phyloP scores from a whole-genome alignment of 53 echinoderm and acorn worm genomes.

The Pentamera pediparva region DNA sequence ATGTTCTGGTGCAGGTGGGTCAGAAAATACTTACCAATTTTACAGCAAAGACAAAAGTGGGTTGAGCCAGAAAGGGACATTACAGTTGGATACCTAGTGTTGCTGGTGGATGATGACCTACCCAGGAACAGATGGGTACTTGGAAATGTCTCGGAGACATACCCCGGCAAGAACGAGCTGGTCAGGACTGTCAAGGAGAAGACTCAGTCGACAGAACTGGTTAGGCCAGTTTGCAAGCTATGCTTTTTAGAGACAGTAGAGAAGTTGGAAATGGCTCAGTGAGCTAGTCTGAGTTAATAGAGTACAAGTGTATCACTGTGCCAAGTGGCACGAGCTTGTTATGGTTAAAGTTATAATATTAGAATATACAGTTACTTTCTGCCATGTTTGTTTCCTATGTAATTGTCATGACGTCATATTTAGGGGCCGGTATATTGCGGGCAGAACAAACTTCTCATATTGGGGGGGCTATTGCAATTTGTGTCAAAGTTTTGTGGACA shows the following conservation, averaged over 20 bases:
- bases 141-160: constrained; percentile 33
- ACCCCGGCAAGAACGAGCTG: constrained; percentile 27
- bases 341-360: too few relatives aligned
- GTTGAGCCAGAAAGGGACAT: constrained; percentile 26
- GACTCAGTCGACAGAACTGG: not conserved
- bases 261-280: too few relatives aligned
- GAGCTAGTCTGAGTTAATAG: too few relatives aligned
- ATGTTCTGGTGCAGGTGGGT: constrained; percentile 44
- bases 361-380: too few relatives aligned
- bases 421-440: too few relatives aligned
- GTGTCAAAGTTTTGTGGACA: too few relatives aligned
- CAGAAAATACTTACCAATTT: constrained; percentile 19
- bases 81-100: constrained; percentile 33
- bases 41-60: constrained; percentile 42
- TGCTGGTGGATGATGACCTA: constrained; percentile 31
- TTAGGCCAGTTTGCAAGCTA: not conserved
- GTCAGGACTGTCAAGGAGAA: constrained; percentile 48
- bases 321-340: too few relatives aligned
- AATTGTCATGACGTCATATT: too few relatives aligned
- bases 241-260: not conserved
- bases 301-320: too few relatives aligned
- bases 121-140: constrained; percentile 50
- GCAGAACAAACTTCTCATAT: too few relatives aligned
- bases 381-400: too few relatives aligned
- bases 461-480: too few relatives aligned